Evolutionary conservation across 1,140 invertebrate species (phyloP).

Genomic region (Zaprionus capensis): DNA sequence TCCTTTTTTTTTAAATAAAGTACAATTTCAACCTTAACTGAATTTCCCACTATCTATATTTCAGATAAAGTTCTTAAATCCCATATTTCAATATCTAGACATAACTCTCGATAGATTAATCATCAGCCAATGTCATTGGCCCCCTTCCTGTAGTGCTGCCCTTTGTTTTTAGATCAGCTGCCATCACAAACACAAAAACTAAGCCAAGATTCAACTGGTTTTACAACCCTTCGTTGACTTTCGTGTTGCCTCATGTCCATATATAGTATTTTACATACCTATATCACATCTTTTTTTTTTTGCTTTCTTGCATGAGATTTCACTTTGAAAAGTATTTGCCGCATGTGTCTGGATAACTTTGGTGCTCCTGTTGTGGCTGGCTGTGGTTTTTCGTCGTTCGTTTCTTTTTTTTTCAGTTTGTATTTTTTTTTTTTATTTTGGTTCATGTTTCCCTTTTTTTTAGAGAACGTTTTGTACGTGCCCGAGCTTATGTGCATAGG

Average conservation of each 20-base stretch:
- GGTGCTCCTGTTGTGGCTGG: constrained; percentile 57
- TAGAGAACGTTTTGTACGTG: constrained; percentile 76
- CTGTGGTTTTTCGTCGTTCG: constrained; percentile 55
- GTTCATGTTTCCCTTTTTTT: constrained; percentile 50
- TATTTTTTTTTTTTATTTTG: constrained; percentile 52
- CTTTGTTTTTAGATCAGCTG: constrained; percentile 41
- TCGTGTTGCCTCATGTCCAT: constrained; percentile 10
- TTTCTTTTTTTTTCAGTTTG: constrained; percentile 26
- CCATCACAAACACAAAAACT: constrained; percentile 22
- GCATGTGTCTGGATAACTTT: constrained; percentile 76
- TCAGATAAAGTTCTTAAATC: too few relatives aligned
- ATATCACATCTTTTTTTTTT: constrained; percentile 10
- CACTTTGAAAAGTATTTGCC: constrained; percentile 82
- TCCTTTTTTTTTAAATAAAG: too few relatives aligned
- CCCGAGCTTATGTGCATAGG: constrained; percentile 77
- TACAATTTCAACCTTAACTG: too few relatives aligned
- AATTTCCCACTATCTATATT: too few relatives aligned
- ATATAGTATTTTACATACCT: neutral
- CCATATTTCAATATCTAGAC: neutral
- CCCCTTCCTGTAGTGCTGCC: neutral
- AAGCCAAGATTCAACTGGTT: constrained; percentile 52
- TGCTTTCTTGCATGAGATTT: constrained; percentile 54
- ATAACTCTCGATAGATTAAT: neutral
- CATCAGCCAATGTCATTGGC: constrained; percentile 31
- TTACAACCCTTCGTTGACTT: constrained; percentile 42